Percentiles rank a stretch among this genome's conserved stretches.
Evolutionary conservation across 2,113 vertebrate genomes (phyloP).

Genomic region (Noctilio leporinus): DNA sequence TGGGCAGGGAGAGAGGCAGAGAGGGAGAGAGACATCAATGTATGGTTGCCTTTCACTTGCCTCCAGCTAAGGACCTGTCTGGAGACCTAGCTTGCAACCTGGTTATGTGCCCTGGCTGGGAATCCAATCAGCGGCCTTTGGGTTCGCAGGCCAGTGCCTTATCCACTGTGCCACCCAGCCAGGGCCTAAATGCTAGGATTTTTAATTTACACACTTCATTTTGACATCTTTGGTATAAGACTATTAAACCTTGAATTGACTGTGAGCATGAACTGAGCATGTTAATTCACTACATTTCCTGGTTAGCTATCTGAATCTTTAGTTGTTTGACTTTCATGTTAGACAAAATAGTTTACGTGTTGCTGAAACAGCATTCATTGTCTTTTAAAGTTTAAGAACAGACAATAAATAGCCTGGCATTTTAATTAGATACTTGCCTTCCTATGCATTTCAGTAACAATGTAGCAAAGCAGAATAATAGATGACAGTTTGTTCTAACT

Average conservation of each 20-base stretch:
- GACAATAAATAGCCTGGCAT: constrained; percentile 17
- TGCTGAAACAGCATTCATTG: not conserved
- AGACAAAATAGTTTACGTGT: not conserved
- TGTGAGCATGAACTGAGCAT: not conserved
- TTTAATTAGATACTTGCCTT: constrained; percentile 22
- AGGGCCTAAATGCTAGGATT: not conserved
- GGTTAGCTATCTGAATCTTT: not conserved
- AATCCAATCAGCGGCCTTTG: too few relatives aligned
- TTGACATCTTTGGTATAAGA: not conserved
- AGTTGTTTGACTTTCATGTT: not conserved
- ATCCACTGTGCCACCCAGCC: too few relatives aligned
- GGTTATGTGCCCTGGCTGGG: too few relatives aligned
- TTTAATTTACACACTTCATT: not conserved
- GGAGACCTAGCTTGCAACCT: too few relatives aligned
- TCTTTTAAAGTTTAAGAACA: constrained; percentile 33
- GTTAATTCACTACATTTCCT: not conserved
- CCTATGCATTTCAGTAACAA: not conserved
- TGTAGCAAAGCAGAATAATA: not conserved
- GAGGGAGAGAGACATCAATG: too few relatives aligned
- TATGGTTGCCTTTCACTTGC: too few relatives aligned
- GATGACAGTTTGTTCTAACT: not conserved
- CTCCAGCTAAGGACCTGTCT: too few relatives aligned
- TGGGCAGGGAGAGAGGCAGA: too few relatives aligned
- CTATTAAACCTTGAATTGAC: not conserved
- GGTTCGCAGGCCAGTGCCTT: too few relatives aligned